Percentiles rank a stretch among this genome's conserved stretches.
Evolutionary conservation across 2,797 vertebrate species (phyloP).

Genomic region (Hafferia zeledoni): DNA sequence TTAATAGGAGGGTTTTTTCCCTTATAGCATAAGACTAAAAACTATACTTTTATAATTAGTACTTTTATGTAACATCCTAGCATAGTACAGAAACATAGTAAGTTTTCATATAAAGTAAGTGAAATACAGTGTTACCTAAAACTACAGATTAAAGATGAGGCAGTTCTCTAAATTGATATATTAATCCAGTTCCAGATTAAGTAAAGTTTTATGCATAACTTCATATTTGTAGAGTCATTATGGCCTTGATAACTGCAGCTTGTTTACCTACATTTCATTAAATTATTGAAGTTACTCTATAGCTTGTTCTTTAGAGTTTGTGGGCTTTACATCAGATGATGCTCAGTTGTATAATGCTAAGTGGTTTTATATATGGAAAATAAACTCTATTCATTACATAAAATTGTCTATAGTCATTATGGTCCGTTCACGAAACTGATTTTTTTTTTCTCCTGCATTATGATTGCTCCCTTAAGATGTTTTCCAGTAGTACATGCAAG

Average conservation of each 20-base stretch:
- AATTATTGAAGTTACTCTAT: slow-evolving; percentile 10
- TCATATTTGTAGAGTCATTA: neutral
- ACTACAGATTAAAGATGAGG: neutral
- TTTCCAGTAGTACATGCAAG: neutral
- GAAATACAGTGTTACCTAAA: neutral
- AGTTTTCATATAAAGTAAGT: neutral
- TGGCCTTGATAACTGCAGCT: neutral
- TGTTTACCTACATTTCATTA: neutral
- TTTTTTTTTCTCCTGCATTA: neutral
- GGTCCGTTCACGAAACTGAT: neutral
- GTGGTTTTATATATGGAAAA: neutral
- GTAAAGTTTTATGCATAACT: neutral
- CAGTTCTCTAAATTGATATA: neutral
- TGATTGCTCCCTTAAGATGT: neutral
- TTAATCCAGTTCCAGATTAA: neutral
- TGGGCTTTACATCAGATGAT: neutral
- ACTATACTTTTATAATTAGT: slow-evolving; percentile 5
- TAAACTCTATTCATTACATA: neutral
- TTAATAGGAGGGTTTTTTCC: neutral
- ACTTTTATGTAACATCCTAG: neutral
- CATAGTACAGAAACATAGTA: neutral
- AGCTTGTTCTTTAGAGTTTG: neutral
- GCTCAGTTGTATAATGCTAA: neutral
- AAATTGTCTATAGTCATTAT: neutral
- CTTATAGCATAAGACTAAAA: neutral